These are phyloP conservation scores for Euura lappo DNA, from an alignment of 1,140 invertebrate species.

Conservation along the genomic window DNA sequence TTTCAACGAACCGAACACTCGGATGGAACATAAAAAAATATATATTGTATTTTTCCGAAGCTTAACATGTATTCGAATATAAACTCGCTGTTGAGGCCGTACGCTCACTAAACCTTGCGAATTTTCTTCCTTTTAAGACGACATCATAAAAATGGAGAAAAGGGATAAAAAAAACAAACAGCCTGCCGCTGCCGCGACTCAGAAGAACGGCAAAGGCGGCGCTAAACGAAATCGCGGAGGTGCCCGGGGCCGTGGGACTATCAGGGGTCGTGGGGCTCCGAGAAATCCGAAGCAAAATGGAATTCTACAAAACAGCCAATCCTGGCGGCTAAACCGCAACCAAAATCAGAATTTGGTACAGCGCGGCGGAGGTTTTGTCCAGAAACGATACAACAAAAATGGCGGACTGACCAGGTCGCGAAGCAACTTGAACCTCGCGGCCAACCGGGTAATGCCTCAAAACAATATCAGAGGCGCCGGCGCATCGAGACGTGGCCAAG, in stretches of 20 bases:
- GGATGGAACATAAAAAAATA: too few species aligned
- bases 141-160: constrained; percentile 60
- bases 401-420: constrained; percentile 35
- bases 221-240: constrained; percentile 24
- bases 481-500: constrained; percentile 30
- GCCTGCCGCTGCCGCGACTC: constrained; percentile 15
- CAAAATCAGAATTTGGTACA: constrained; percentile 10
- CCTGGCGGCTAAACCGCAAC: constrained; percentile 26
- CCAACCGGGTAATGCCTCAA: constrained; percentile 27
- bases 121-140: constrained; percentile 61
- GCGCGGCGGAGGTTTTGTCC: constrained; percentile 38
- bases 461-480: constrained; percentile 35
- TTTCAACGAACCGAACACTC: too few species aligned
- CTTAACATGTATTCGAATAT: too few species aligned
- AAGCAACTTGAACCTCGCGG: constrained; percentile 40
- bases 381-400: constrained; percentile 47
- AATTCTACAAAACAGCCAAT: constrained; percentile 7
- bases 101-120: constrained; percentile 46
- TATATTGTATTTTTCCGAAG: too few species aligned
- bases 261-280: constrained; percentile 1
- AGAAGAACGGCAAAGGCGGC: constrained; percentile 35
- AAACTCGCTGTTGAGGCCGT: constrained; percentile 38
- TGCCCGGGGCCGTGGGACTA: constrained; percentile 17
- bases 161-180: constrained; percentile 56
- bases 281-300: constrained; percentile 18